Evolutionary conservation across 92 coral and sea anemone species (phyloP), one percentile per base, ranked within the genome.

Genomic region (Phymanthus crucifer): DNA sequence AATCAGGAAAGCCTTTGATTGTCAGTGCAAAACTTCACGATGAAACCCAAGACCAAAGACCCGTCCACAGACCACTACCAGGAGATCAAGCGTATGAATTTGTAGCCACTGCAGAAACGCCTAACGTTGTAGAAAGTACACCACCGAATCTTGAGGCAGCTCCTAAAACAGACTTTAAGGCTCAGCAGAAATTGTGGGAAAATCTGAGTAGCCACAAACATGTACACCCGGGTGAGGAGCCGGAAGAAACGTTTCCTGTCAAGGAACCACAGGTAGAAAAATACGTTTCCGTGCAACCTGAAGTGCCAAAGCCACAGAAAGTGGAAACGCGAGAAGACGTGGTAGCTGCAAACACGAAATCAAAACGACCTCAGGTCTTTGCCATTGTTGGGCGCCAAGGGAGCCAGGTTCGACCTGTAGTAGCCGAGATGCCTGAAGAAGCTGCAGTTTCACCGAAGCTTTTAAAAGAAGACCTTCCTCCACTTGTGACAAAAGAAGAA

Each of bases 361-460:
- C 69, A n/a, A 64, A 40, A 35, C 58, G 87, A 14, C 82, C 82
- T 31, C 81, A 83, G 37, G 77, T 83, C 56, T 83, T 83, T 76
- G 87, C 87, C 23, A 76, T 83, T 27, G 87, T 83, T 37, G 87
- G 87, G 14, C 43, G 43, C 16, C 69, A 76, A 33, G 77, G 69
- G 31, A 70, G 66, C 18, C 37, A 66, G 8, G 87, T 83, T 14
- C 75, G 86, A 24, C 86, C 86, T 9, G 26, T 75, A 13, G 73
- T 61, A 21, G 47, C 61, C 31, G 86, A 82, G 50, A 23, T 66
- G 10, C 74, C 72, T 31, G 65, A 82, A 40, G 80, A 74, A 27
- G n/a, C 32, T 3, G 24, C 66, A 27, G 73, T 74, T 7, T 34
- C 54, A 16, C 71, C 19, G 13, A 36, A n/a, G 40, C 13, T 12